phyloP scores from a whole-genome alignment of 2,113 vertebrate genomes.

The Nansenia antarctica region DNA sequence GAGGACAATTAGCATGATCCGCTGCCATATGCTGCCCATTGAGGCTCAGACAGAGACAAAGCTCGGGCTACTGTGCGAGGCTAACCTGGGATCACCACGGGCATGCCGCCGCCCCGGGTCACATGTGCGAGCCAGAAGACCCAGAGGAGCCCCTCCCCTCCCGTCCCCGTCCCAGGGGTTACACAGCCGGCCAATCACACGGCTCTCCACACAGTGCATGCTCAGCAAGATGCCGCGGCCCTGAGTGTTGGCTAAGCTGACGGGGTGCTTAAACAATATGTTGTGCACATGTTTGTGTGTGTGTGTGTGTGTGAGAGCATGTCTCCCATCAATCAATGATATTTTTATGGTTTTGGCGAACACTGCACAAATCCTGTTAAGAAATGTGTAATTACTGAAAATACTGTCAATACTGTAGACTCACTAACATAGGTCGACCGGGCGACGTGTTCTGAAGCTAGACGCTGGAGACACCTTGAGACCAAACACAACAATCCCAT shows the following conservation, averaged over 20 bases:
- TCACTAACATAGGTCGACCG: too few relatives aligned
- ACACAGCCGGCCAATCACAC: slow-evolving; percentile 62
- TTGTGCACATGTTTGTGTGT: slow-evolving; percentile 9
- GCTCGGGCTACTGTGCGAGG: slow-evolving; percentile 63
- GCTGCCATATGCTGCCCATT: slow-evolving; percentile 81
- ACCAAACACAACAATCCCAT: background rate
- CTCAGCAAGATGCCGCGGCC: slow-evolving; percentile 58
- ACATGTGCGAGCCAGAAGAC: slow-evolving; percentile 62
- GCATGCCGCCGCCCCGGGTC: slow-evolving; percentile 67
- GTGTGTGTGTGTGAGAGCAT: background rate
- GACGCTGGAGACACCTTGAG: too few relatives aligned
- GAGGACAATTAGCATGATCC: slow-evolving; percentile 82
- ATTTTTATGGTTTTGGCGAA: too few relatives aligned
- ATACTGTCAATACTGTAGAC: too few relatives aligned
- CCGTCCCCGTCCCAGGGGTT: slow-evolving; percentile 65
- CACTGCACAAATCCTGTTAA: too few relatives aligned
- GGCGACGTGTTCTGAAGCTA: too few relatives aligned
- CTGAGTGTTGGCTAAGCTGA: slow-evolving; percentile 47
- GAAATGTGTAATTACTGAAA: too few relatives aligned
- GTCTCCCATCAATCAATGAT: too few relatives aligned
- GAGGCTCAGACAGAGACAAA: slow-evolving; percentile 66
- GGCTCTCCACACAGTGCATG: slow-evolving; percentile 44
- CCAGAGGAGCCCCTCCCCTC: slow-evolving; percentile 63
- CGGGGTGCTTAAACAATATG: slow-evolving; percentile 40
- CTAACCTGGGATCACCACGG: slow-evolving; percentile 77